A percentile compares a stretch with the other conserved stretches of the same genome.
phyloP scores from a whole-genome alignment of 2,888 invertebrate species.

The Oscheius sp. region DNA sequence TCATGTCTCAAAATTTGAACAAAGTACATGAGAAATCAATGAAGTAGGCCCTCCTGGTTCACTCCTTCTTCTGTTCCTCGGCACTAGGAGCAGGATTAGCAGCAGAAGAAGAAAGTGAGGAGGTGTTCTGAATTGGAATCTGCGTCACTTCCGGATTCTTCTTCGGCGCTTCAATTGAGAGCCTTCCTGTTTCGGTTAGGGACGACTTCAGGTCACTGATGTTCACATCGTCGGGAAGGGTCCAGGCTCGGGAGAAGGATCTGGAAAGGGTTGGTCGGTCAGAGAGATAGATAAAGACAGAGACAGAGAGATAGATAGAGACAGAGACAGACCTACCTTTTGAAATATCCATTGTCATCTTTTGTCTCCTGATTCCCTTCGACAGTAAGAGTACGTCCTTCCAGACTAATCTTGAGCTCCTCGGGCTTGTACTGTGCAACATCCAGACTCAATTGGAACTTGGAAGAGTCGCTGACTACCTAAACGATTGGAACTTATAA shows the following conservation, averaged over 20 bases:
- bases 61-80: conserved; percentile 10
- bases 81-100: too few relatives aligned
- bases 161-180: conserved; percentile 46
- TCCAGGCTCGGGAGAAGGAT: conserved; percentile 27
- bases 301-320: too few relatives aligned
- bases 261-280: neutral
- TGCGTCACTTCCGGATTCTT: conserved; percentile 13
- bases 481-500: neutral
- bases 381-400: conserved; percentile 6
- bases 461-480: conserved; percentile 21
- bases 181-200: conserved; percentile 40
- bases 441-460: conserved; percentile 24
- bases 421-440: conserved; percentile 30
- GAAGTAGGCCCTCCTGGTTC: neutral
- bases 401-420: conserved; percentile 29
- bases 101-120: too few relatives aligned
- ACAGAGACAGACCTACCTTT: neutral
- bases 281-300: too few relatives aligned
- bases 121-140: conserved; percentile 23
- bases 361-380: conserved; percentile 30
- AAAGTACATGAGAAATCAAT: neutral
- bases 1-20: too few relatives aligned
- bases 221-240: conserved; percentile 47
- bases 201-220: conserved; percentile 39
- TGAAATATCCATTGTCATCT: conserved; percentile 19